Base-by-base conservation (phyloP, 2,888 invertebrate species). In the Ectobius pallidus region DNA sequence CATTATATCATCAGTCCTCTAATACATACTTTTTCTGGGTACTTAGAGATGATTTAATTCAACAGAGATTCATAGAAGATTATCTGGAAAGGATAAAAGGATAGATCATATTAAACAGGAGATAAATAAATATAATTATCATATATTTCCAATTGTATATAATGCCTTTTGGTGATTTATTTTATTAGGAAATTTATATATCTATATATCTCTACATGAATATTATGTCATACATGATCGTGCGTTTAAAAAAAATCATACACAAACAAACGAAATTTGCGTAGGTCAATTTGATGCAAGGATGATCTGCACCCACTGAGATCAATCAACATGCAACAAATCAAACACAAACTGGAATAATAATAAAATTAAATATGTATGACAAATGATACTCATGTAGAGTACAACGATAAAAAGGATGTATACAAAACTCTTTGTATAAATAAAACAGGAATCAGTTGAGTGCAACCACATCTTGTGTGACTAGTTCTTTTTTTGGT, bases 281-380 rank as follows among this genome's bases (percentile, higher is more conserved):
- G 14, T 55, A n/a, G 14, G 55, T 18, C 52, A 32, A 18, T 69
- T 52, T 14, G 20, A 18, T 32, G 32, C 16, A 44, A 18, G 20
- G 25, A 70, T 63, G 42, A 68, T 52, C 65, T 67, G 71, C 74
- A 74, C 74, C 74, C 74, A 74, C 74, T 63, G 63, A 68, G 69
- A 46, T 69, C 67, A 70, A 69, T 55, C 58, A 20, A 63, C 55
- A 6, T 61, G 1, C 18, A 62, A 62, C 22, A 42, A 63, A 63
- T 16, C 42, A 42, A 63, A 11, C 14, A 61, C 27, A 34, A 25
- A 58, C 30, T 14, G 6, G 25, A 52, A 25, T 52, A 52, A 52
- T 6, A 22, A 52, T 46, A 42, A 32, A 49, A n/a, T 18, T 39
- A 16, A 22, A n/a, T 61, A 70, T 61, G 70, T 70, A 70, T 61